Conservation (phyloP, 2,113 vertebrate genomes). For the Saccopteryx bilineata region DNA sequence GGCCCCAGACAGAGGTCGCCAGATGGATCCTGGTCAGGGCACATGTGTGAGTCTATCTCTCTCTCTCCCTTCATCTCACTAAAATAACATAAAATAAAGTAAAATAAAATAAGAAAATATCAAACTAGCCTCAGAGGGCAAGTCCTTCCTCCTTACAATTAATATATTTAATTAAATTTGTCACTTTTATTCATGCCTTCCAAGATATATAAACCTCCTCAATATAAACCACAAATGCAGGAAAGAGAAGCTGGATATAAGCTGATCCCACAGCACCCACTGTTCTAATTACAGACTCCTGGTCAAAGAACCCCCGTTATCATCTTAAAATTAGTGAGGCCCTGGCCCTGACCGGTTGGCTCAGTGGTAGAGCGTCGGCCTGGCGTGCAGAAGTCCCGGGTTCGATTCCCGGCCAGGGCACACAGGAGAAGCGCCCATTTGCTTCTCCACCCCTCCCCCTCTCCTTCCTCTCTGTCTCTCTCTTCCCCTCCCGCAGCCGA, state of each 20-base stretch:
- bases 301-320: neutral
- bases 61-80: too few species aligned
- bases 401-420: too few species aligned
- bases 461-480: too few species aligned
- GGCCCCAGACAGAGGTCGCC: too few species aligned
- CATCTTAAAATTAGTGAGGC: neutral
- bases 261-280: neutral
- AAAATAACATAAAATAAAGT: too few species aligned
- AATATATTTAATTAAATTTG: neutral
- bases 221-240: neutral
- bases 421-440: too few species aligned
- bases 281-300: fast-evolving
- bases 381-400: too few species aligned
- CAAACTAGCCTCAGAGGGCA: neutral
- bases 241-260: neutral
- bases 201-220: neutral
- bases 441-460: too few species aligned
- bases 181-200: neutral
- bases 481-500: too few species aligned
- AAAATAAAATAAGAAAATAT: neutral
- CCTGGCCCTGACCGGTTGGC: neutral
- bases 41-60: too few species aligned
- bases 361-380: too few species aligned
- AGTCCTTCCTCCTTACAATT: neutral
- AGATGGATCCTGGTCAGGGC: too few species aligned